Evolutionary conservation across 2,888 invertebrate genomes (phyloP), one percentile per base, ranked within the genome.

Genomic region (Marronus borbonicus): DNA sequence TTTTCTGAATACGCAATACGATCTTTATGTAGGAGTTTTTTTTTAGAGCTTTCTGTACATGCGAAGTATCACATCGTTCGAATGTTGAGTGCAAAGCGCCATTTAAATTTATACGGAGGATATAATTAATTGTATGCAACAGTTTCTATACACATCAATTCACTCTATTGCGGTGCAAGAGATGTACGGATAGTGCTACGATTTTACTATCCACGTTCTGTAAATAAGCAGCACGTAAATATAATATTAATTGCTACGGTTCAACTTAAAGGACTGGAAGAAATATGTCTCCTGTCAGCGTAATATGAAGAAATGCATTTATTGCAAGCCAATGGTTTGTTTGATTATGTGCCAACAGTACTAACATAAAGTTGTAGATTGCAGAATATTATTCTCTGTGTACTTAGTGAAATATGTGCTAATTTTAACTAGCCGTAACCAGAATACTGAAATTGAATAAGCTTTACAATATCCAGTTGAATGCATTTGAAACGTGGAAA

Each of bases 311-410:
- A 74, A 74, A 74, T 58, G 44, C 60, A 74, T 74, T 74, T 74
- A 44, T 60, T 74, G 72, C 72, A 74, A 60, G 72, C 72, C 58
- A 74, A 24, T 62, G 72, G 49, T 74, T 70, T 74, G 60, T 74
- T 74, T 74, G 60, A 60, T 60, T 60, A 74, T 44, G 60, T 74
- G 72, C 72, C 72, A 74, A 74, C 72, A 74, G 28, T 60, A 12
- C 28, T 74, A 60, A 44, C 44, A 49, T 49, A 44, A 14, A 39
- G 44, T 60, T 44, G 44, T 70, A 60, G 10, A 68, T 50, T 68
- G 49, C 68, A 52, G 68, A 68, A 68, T 20, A 68, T 68, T 68
- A 68, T 28, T 68, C 68, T 50, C 50, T 10, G 5, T 50, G 68
- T 50, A 50, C 12, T 50, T 49, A 24, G 49, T 68, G 50, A 68